Evolutionary conservation across 2,888 invertebrate genomes (phyloP), one percentile per base, ranked within the genome.

Genomic region (Periphyllus acericola): DNA sequence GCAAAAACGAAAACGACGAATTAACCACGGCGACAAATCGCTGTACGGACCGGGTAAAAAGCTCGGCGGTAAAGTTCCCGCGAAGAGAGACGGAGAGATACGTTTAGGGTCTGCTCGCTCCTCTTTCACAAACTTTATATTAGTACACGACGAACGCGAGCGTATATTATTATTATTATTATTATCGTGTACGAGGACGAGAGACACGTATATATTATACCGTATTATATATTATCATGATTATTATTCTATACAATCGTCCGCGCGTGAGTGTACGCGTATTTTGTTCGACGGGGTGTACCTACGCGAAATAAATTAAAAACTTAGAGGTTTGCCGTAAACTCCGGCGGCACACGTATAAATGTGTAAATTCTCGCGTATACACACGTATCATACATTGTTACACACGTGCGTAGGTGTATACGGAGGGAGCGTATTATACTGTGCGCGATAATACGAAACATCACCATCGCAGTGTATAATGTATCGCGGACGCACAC

Each of bases 11-110:
- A 78, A 55, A 52, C 52, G 78, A 46, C 21, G 78, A 55, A 78
- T 78, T 32, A 78, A 78, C 78, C 78, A 32, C 46, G 72, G 72
- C n/a, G 11, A 52, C 78, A 78, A 78, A 78, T 55, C 40, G 29
- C 40, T 36, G 17, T 46, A 40, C 9, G n/a, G 11, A 52, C 29
- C 32, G 32, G 55, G 52, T 29, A 55, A 78, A 78, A 78, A 78
- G 78, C n/a, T 32, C 78, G 52, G 55, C 76, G 78, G 55, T 72
- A 72, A 72, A 72, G 72, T 72, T 72, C 21, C 34, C 8, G 68
- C 29, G n/a, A 11, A n/a, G 17, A 25, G 68, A 68, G 19, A 68
- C 55, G n/a, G 21, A 60, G 60, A 25, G 25, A 21, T 25, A 46
- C 60, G 60, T 60, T 46, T 1, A 3, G 25, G 0, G 60, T 60